Conservation (phyloP, 2,888 invertebrate genomes). For the Sarcophaga caerulescens region DNA sequence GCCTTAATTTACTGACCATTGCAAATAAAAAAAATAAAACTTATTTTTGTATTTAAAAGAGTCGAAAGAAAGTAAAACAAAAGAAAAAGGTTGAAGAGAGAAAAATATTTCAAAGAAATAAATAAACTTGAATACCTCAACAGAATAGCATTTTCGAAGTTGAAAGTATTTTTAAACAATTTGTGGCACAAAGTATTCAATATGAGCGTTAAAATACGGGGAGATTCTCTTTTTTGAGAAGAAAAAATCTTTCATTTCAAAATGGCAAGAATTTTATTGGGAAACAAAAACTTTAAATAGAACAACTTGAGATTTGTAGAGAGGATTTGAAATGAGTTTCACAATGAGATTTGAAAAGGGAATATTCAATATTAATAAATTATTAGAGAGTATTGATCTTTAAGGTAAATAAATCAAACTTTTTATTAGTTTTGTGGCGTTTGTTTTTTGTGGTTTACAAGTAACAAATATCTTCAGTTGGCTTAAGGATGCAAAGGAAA, state of each 20-base stretch:
- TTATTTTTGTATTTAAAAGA: slow-evolving; percentile 9
- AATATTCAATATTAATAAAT: not conserved
- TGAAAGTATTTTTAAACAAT: slow-evolving; percentile 15
- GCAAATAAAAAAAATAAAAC: slow-evolving; percentile 23
- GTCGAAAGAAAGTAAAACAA: too few relatives aligned
- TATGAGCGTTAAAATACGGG: not conserved
- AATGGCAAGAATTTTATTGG: not conserved
- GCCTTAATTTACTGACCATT: slow-evolving; percentile 42
- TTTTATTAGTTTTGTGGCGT: too few relatives aligned
- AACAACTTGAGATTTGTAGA: not conserved
- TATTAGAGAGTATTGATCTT: not conserved
- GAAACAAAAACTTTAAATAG: not conserved
- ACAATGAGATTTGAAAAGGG: not conserved
- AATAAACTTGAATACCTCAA: slow-evolving; percentile 28
- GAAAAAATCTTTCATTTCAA: not conserved
- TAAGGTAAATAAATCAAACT: too few relatives aligned
- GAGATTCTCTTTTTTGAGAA: not conserved
- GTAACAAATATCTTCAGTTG: too few relatives aligned
- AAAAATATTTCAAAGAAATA: slow-evolving; percentile 17
- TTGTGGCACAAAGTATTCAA: slow-evolving; percentile 14
- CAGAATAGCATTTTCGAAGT: slow-evolving; percentile 7
- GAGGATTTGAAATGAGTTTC: too few relatives aligned
- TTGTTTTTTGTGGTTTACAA: too few relatives aligned
- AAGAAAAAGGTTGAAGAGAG: not conserved
- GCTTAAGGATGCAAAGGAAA: too few relatives aligned